A percentile compares a stretch with the other conserved stretches of the same genome.
These are phyloP conservation scores for Timema podura DNA, from an alignment of 2,888 invertebrate genomes.

Conservation along the genomic window DNA sequence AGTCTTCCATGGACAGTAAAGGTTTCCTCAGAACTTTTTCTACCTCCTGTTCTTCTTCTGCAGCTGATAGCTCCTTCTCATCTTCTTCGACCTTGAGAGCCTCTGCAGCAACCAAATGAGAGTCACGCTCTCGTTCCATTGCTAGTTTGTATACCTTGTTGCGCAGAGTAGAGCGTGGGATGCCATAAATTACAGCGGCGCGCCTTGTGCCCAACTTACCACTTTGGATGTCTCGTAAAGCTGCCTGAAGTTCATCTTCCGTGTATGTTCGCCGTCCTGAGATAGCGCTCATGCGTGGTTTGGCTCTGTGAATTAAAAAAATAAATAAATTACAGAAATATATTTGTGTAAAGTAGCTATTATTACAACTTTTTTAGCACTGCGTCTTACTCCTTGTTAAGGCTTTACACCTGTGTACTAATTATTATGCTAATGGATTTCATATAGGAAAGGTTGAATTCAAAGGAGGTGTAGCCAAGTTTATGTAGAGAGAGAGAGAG, in stretches of 20 bases:
- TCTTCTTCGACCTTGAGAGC: conserved; percentile 18
- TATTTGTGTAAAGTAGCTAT: no score
- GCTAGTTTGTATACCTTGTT: conserved; percentile 88
- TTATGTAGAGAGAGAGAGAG: no score
- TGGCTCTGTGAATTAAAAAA: conserved; percentile 54
- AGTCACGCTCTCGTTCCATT: conserved; percentile 66
- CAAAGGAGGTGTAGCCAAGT: no score
- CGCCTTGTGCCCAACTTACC: conserved; percentile 89
- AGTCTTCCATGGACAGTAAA: conserved; percentile 55
- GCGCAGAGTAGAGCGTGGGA: conserved; percentile 91
- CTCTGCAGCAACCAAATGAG: conserved; percentile 34
- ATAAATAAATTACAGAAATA: no score
- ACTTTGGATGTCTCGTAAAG: conserved; percentile 90
- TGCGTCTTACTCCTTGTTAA: no score
- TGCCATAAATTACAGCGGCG: conserved; percentile 93
- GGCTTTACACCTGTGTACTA: no score
- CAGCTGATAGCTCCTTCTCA: conserved; percentile 52
- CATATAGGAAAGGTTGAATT: no score
- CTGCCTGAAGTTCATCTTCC: conserved; percentile 91
- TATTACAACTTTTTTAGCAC: no score
- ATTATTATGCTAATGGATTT: no score
- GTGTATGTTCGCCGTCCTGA: conserved; percentile 77
- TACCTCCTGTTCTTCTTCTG: conserved; percentile 57
- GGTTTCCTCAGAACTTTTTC: conserved; percentile 56
- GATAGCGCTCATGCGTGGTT: conserved; percentile 54